Base-by-base conservation (phyloP, 2,113 vertebrate genomes). In the Lampris incognitus region DNA sequence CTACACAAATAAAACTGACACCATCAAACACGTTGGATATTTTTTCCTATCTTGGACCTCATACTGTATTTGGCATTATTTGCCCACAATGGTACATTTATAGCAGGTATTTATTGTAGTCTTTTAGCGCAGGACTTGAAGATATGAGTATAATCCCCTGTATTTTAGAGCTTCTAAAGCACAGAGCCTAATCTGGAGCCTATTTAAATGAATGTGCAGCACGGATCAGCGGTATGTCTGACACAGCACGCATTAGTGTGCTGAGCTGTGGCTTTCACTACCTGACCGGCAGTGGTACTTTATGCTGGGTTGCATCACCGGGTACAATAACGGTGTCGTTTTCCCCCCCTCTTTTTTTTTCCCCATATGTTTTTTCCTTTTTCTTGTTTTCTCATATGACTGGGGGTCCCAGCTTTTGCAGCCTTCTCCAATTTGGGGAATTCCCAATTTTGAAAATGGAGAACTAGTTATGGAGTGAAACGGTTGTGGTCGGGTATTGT, bases 181-280 rank as follows among this genome's bases (percentile, higher is more conserved):
- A 78, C 69, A 82, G 83, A 88, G 89, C 83, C 86, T 24, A 24
- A 24, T 24, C 24, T 82, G 82, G 88, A 90, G 89, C 81, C 57
- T 84, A 83, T 76, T 88, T 84, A 89, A 92, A 87, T 88, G 77
- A 89, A 90, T 92, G 82, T 83, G 85, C 71, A 81, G 73, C 82
- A 84, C 65, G 88, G 88, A 91, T 90, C 88, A 78, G 72, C 81
- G 70, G 78, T 88, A 69, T 82, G 80, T 90, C 83, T 84, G 87
- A 85, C 88, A 83, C 89, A 93, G 87, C 78, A 87, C 83, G 86
- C 85, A 69, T 89, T 88, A 77, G 69, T 77, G 69, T 72, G 79
- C 88, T 88, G 82, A 87, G 87, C 87, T 85, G 55, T 59, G 71
- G 67, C 49, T 90, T 88, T 84, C 74, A 73, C 41, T 66, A 65